phyloP scores from a whole-genome alignment of 2,888 invertebrate genomes.

The Seladonia tumulorum region DNA sequence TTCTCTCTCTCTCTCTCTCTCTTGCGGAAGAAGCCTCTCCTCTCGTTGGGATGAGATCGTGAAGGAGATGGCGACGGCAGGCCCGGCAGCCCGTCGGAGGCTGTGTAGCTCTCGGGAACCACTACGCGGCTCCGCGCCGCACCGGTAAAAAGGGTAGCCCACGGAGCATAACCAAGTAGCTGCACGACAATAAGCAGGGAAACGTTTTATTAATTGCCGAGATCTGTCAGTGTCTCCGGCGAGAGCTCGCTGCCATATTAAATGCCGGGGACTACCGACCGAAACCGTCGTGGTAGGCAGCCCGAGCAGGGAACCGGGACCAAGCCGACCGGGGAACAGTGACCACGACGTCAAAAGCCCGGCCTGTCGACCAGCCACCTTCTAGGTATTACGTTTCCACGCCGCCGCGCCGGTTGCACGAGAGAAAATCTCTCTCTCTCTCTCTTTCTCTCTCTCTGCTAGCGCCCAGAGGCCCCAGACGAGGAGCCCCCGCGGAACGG shows the following conservation, averaged over 20 bases:
- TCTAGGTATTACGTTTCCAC: conserved; percentile 73
- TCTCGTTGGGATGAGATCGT: conserved; percentile 52
- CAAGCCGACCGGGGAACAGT: conserved; percentile 21
- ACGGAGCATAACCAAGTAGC: conserved; percentile 79
- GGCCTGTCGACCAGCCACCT: conserved; percentile 40
- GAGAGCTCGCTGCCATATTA: conserved; percentile 77
- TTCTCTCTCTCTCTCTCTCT: conserved; percentile 11
- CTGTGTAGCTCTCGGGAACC: background rate
- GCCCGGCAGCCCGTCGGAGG: conserved; percentile 20
- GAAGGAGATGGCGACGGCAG: conserved; percentile 57
- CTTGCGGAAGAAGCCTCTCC: conserved; percentile 41
- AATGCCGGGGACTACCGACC: conserved; percentile 75
- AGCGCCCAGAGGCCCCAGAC: conserved; percentile 43
- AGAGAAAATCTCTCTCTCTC: background rate
- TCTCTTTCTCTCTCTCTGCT: conserved; percentile 31
- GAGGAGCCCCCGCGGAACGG: conserved; percentile 5
- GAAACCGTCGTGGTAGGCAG: conserved; percentile 70
- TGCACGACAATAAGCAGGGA: conserved; percentile 82
- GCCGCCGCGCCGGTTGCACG: background rate
- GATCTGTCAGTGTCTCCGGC: conserved; percentile 82
- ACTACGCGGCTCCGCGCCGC: background rate
- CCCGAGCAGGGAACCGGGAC: conserved; percentile 40
- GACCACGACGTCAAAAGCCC: conserved; percentile 46
- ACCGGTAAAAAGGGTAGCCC: conserved; percentile 78
- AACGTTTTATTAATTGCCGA: conserved; percentile 83